Evolutionary conservation across 2,888 invertebrate genomes (phyloP).

Genomic region (Carcina quercana): DNA sequence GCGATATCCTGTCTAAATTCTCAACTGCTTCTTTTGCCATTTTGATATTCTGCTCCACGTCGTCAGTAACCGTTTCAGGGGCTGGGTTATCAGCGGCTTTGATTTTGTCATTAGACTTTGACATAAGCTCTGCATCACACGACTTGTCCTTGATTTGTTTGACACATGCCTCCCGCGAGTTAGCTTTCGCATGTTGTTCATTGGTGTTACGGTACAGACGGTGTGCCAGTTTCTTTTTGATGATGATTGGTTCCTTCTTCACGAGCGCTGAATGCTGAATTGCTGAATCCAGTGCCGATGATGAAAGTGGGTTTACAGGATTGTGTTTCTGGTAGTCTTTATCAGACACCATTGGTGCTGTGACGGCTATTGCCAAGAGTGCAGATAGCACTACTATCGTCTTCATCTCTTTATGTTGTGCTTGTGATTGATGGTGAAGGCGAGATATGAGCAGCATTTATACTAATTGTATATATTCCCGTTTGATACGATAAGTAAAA

Average conservation of each 20-base stretch:
- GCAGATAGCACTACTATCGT: slow-evolving; percentile 47
- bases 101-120: slow-evolving; percentile 27
- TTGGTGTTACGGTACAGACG: slow-evolving; percentile 50
- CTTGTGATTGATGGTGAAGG: slow-evolving; percentile 37
- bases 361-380: slow-evolving; percentile 38
- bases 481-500: slow-evolving; percentile 21
- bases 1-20: slow-evolving; percentile 33
- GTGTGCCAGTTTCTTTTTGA: slow-evolving; percentile 49
- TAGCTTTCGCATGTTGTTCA: slow-evolving; percentile 40
- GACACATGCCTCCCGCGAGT: slow-evolving; percentile 42
- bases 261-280: no score
- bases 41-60: slow-evolving; percentile 49
- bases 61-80: slow-evolving; percentile 25
- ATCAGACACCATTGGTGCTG: slow-evolving; percentile 41
- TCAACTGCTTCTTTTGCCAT: slow-evolving; percentile 60
- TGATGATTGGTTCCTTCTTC: slow-evolving; percentile 44
- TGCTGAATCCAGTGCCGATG: no score
- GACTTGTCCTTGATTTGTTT: slow-evolving; percentile 53
- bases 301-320: slow-evolving; percentile 7
- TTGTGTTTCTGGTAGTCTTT: slow-evolving; percentile 22
- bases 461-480: slow-evolving; percentile 41
- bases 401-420: slow-evolving; percentile 49
- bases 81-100: slow-evolving; percentile 25
- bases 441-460: slow-evolving; percentile 35
- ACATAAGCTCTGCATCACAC: slow-evolving; percentile 35